Evolutionary conservation across 2,888 invertebrate species (phyloP), one percentile per base, ranked within the genome.

Genomic region (Chorisops tibialis): DNA sequence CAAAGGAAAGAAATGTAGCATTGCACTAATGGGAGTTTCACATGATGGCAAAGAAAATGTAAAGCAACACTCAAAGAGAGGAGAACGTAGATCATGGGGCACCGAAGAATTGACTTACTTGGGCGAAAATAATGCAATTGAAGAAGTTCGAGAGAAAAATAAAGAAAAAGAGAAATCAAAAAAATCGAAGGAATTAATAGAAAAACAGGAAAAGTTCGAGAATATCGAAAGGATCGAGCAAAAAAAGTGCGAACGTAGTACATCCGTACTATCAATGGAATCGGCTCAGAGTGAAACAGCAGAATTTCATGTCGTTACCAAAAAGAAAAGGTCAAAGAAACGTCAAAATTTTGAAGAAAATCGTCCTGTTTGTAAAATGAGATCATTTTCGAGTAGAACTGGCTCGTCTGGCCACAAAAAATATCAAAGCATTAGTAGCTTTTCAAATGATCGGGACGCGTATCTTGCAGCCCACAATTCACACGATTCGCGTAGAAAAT

Each of bases 271-370:
- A 22, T 63, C 66, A 68, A 73, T 58, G 67, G 76, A 76, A 51
- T 72, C 76, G 1, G 66, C 75, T 4, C 69, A 74, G 35, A 72
- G 71, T 49, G 87, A 87, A 75, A 82, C 83, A 56, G 81, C 87
- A 11, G 92, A 91, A 72, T 93, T 91, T 79, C 87, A 88, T 75
- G 88, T 90, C 56, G 92, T 93, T 58, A 89, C 87, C 62, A 92
- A 91, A 74, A 88, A 89, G 75, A 89, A 89, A 76, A 87, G 87
- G 73, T 85, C 87, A 71, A 88, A 88, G 71, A 89, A 90, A 72
- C 84, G 86, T 69, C 76, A 81, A 35, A 67, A 63, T 5, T 18
- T 62, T 16, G 62, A 64, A 0, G 67, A 51, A 21, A 47, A 35
- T 45, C 51, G 47, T 21, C 37, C 47, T 39, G 45, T 38, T 9